phyloP scores from a whole-genome alignment of 2,888 invertebrate genomes.

The Tinea pellionella region DNA sequence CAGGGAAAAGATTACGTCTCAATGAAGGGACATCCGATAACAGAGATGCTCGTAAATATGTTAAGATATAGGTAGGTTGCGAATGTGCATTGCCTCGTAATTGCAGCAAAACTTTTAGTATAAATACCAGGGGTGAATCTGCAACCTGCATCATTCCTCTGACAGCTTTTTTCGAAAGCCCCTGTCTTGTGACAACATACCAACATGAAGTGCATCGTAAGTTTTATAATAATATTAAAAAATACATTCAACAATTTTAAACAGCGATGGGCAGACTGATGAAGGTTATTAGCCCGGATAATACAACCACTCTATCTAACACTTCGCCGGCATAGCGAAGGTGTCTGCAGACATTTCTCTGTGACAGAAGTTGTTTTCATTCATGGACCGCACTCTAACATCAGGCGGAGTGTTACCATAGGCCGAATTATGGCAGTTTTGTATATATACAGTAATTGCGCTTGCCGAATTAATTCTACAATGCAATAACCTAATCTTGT shows the following conservation, averaged over 20 bases:
- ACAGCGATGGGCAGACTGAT: too few relatives aligned
- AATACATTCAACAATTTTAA: neutral
- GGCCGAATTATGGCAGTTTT: too few relatives aligned
- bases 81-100: constrained; percentile 46
- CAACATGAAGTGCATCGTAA: constrained; percentile 59
- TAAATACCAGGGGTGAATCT: constrained; percentile 59
- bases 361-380: too few relatives aligned
- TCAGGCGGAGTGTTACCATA: too few relatives aligned
- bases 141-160: constrained; percentile 55
- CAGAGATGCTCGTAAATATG: constrained; percentile 9
- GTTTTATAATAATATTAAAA: constrained; percentile 23
- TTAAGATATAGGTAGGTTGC: constrained; percentile 16
- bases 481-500: neutral
- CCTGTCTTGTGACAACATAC: constrained; percentile 30
- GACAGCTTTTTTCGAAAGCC: constrained; percentile 32
- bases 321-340: too few relatives aligned
- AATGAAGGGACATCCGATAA: constrained; percentile 5
- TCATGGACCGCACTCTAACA: too few relatives aligned
- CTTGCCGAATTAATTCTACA: neutral
- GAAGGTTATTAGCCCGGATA: too few relatives aligned
- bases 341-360: too few relatives aligned
- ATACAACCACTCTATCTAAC: too few relatives aligned
- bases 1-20: neutral
- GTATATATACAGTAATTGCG: neutral
- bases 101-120: constrained; percentile 52